Evolutionary conservation across 2,113 vertebrate species (phyloP).

Genomic region (Patagioenas fasciata): DNA sequence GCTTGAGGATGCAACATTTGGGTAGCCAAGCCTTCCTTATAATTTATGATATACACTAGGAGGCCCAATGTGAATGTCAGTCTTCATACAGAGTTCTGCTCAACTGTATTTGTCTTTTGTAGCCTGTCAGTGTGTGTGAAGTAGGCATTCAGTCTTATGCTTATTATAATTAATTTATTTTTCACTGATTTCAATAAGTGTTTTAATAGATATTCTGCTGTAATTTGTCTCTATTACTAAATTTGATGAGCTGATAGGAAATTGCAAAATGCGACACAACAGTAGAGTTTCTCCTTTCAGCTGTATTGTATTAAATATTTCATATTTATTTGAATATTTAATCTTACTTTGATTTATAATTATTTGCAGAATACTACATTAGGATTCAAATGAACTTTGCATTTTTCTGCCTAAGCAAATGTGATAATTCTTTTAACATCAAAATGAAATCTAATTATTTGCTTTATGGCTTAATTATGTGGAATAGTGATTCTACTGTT

Average conservation of each 20-base stretch:
- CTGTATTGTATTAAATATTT: not conserved
- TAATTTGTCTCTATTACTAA: slow-evolving; percentile 15
- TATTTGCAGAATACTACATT: not conserved
- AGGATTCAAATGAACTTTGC: not conserved
- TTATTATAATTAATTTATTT: slow-evolving; percentile 14
- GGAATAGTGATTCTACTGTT: not conserved
- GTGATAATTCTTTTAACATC: not conserved
- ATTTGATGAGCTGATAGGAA: not conserved
- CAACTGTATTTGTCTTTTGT: not conserved
- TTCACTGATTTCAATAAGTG: not conserved
- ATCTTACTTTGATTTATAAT: not conserved
- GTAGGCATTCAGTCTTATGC: not conserved
- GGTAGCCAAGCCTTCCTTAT: not conserved
- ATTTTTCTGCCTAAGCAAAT: not conserved
- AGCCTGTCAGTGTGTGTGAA: not conserved
- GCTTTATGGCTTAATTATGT: not conserved
- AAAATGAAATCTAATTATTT: slow-evolving; percentile 15
- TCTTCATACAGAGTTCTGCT: not conserved
- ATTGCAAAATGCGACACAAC: not conserved
- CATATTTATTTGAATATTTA: not conserved
- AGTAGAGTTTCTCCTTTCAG: not conserved
- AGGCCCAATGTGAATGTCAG: not conserved
- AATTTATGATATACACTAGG: not conserved
- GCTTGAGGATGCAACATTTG: not conserved
- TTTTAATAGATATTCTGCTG: not conserved